Evolutionary conservation across 2,113 vertebrate species (phyloP).

Genomic region (Leptosomus discolor): DNA sequence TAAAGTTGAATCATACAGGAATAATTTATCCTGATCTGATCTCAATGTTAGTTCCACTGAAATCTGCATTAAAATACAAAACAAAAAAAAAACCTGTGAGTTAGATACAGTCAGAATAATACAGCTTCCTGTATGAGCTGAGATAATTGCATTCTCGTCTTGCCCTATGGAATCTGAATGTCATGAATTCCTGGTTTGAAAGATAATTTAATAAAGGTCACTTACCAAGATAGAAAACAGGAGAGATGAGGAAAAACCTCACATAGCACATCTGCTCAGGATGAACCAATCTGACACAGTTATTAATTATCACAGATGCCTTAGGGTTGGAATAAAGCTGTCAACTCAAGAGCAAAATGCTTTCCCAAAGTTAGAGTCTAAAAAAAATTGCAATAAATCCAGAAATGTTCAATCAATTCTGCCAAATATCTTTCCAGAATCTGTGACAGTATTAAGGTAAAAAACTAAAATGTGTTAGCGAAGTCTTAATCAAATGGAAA

Average conservation of each 20-base stretch:
- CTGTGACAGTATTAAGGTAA: not conserved
- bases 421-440: not conserved
- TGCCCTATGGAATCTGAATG: slow-evolving; percentile 35
- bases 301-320: slow-evolving; percentile 59
- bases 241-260: slow-evolving; percentile 27
- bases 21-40: not conserved
- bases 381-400: not conserved
- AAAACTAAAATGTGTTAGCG: not conserved
- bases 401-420: not conserved
- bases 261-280: slow-evolving; percentile 34
- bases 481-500: not conserved
- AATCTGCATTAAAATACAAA: not conserved
- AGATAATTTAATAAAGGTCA: slow-evolving; percentile 51
- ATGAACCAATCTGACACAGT: slow-evolving; percentile 16
- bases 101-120: not conserved
- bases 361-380: not conserved
- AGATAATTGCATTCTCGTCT: not conserved
- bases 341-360: slow-evolving; percentile 4
- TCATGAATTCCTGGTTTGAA: slow-evolving; percentile 32
- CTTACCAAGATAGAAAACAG: slow-evolving; percentile 19
- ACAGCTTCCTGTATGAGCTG: not conserved
- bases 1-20: not conserved
- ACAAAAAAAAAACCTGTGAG: not conserved
- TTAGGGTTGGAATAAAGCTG: slow-evolving; percentile 44
- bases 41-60: not conserved